phyloP scores from a whole-genome alignment of 2,113 vertebrate species.

The Promerops cafer region DNA sequence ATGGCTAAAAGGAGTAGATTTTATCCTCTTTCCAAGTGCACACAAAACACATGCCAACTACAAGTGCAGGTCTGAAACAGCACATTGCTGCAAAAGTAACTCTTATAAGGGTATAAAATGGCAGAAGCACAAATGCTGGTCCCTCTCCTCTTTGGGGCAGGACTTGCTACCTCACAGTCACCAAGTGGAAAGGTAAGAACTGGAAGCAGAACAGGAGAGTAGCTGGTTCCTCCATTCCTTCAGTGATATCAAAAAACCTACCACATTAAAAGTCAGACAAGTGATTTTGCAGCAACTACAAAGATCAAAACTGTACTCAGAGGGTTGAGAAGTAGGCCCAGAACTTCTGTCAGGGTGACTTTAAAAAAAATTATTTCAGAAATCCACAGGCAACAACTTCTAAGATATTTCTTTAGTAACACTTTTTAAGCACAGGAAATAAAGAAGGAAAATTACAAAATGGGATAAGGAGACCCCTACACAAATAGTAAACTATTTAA shows the following conservation, averaged over 20 bases:
- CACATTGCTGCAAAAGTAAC: background rate
- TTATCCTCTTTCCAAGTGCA: background rate
- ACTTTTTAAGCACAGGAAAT: background rate
- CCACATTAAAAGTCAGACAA: background rate
- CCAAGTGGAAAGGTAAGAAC: background rate
- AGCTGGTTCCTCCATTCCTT: background rate
- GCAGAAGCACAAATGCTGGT: background rate
- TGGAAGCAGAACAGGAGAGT: background rate
- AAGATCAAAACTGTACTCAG: background rate
- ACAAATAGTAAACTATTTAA: background rate
- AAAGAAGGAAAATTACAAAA: background rate
- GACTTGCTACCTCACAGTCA: background rate
- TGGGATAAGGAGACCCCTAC: background rate
- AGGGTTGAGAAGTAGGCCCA: background rate
- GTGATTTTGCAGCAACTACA: background rate
- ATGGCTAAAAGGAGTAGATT: background rate
- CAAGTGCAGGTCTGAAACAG: background rate
- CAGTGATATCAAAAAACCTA: background rate
- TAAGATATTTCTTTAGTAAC: background rate
- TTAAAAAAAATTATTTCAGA: background rate
- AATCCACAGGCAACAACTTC: background rate
- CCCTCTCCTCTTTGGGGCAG: background rate
- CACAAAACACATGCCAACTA: background rate
- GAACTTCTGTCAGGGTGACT: background rate
- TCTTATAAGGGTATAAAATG: background rate